Base-by-base conservation (phyloP, 2,888 invertebrate species). In the Hirtodrosophila duncani region DNA sequence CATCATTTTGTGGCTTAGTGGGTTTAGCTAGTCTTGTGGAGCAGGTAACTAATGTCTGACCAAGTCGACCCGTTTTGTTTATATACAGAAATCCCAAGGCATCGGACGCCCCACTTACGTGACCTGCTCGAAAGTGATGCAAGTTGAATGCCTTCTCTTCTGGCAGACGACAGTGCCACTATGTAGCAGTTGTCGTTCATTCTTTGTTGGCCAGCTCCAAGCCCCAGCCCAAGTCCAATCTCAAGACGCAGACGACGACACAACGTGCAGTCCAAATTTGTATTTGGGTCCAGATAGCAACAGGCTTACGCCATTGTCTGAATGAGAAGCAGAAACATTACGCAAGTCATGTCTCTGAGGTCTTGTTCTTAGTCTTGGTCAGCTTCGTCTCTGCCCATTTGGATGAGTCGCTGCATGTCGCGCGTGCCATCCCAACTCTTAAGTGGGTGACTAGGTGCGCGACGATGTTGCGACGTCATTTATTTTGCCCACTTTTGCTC, bases 81-180 rank as follows among this genome's bases (percentile, higher is more conserved):
- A 65, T 74, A 74, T 74, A 74, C 60, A 34, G 42, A 41, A 58
- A 74, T 74, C 72, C 75, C n/a, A n/a, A 72, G 80, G 79, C 60
- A 60, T 55, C 20, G 34, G 30, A 20, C 38, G 44, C 46, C 36
- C 29, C 46, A 31, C 44, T 74, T 74, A 78, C 72, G 72, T 70
- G 66, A 55, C 67, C n/a, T n/a, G n/a, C n/a, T n/a, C n/a, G 71
- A 56, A 79, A 36, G 53, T 69, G 72, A 71, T 68, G 71, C 71
- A 77, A 66, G 55, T 68, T 51, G n/a, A n/a, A n/a, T n/a, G n/a
- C n/a, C n/a, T 39, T 20, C 63, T 37, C 53, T 71, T 48, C 42
- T 30, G 21, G 9, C 16, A 30, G 30, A 30, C 44, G 21, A 17
- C 31, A 33, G 53, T 64, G 49, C 63, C 63, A 41, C 60, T 64